Conservation (phyloP, 2,888 invertebrate genomes). For the Selenia dentaria region DNA sequence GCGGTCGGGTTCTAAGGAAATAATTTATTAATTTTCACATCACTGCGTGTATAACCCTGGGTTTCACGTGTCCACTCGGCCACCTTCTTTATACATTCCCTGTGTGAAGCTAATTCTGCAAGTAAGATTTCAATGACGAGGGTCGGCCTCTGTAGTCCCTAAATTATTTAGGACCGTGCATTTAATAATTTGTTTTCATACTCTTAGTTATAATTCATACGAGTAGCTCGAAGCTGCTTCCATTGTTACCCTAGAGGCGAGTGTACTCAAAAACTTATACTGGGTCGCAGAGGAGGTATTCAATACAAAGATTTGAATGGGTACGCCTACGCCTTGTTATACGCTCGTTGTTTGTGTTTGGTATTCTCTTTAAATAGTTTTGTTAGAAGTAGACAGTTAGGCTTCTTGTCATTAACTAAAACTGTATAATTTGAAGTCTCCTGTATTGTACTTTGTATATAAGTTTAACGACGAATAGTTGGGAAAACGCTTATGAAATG, state of each 20-base stretch:
- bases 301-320: constrained; percentile 19
- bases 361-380: background rate
- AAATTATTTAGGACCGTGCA: constrained; percentile 43
- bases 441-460: too few species aligned
- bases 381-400: background rate
- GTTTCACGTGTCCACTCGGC: constrained; percentile 19
- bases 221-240: constrained; percentile 24
- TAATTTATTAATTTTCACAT: constrained; percentile 28
- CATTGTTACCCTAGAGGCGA: constrained; percentile 34
- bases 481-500: too few species aligned
- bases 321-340: constrained; percentile 3
- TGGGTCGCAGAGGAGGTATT: constrained; percentile 9
- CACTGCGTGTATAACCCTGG: constrained; percentile 15
- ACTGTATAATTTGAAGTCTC: too few species aligned
- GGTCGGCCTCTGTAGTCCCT: constrained; percentile 39
- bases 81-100: constrained; percentile 38
- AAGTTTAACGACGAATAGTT: too few species aligned
- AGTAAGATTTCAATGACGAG: constrained; percentile 51
- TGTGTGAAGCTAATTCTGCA: constrained; percentile 36
- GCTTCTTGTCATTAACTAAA: constrained; percentile 9
- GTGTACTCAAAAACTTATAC: constrained; percentile 19
- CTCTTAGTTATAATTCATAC: constrained; percentile 38
- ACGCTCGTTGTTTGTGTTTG: background rate
- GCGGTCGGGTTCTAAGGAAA: constrained; percentile 9
- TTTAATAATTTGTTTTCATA: constrained; percentile 47